Conservation (phyloP, 2,113 vertebrate genomes). For the Pandion haliaetus region DNA sequence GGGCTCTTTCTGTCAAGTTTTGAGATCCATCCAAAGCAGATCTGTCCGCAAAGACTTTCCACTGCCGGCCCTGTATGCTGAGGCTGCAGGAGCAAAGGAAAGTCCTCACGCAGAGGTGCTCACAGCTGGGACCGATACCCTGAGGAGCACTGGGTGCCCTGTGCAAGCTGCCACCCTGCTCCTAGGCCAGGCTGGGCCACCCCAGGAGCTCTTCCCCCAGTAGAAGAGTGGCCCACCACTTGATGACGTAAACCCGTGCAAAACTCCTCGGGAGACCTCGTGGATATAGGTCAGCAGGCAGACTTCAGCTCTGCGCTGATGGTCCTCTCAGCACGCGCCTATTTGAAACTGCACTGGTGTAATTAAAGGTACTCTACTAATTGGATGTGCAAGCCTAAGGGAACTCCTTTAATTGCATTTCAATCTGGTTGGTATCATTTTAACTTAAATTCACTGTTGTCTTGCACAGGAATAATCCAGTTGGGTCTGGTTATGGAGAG, state of each 20-base stretch:
- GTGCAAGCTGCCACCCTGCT: neutral
- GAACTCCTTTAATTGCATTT: conserved; percentile 12
- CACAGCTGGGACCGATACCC: neutral
- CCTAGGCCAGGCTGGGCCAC: neutral
- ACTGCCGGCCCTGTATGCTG: neutral
- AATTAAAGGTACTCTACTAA: conserved; percentile 18
- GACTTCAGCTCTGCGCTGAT: neutral
- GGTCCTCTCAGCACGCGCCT: neutral
- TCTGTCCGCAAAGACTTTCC: neutral
- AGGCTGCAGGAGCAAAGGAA: neutral
- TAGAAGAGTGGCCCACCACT: neutral
- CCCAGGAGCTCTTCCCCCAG: neutral
- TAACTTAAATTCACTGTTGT: neutral
- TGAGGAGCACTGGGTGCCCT: neutral
- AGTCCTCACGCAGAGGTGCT: neutral
- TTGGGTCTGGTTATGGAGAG: neutral
- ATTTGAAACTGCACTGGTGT: neutral
- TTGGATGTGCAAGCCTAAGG: neutral
- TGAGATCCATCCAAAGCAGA: neutral
- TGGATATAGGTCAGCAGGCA: neutral
- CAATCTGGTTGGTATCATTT: neutral
- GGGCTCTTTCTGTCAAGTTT: neutral
- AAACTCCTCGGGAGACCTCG: neutral
- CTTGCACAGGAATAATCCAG: neutral
- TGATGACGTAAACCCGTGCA: accelerated